Conservation (phyloP, 1,140 invertebrate species). For the Drosophila pectinifera region DNA sequence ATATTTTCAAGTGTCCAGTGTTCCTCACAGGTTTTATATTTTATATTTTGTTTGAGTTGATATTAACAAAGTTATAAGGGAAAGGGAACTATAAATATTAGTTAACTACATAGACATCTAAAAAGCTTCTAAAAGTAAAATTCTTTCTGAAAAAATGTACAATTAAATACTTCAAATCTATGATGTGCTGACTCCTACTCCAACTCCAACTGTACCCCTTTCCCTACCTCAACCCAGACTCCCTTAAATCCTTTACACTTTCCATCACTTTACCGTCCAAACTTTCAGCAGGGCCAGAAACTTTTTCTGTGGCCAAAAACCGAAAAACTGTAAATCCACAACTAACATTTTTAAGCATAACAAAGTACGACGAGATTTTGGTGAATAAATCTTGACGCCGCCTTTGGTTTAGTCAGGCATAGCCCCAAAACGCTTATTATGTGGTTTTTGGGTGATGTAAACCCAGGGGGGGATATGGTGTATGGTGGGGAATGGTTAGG, state of each 20-base stretch:
- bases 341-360: conserved; percentile 77
- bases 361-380: conserved; percentile 71
- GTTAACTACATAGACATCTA: neutral
- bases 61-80: too few species aligned
- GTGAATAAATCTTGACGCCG: conserved; percentile 70
- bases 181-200: too few species aligned
- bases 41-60: neutral
- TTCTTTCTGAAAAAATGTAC: too few species aligned
- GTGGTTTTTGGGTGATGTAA: conserved; percentile 1
- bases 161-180: neutral
- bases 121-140: too few species aligned
- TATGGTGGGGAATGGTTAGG: neutral
- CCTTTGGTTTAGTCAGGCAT: conserved; percentile 72
- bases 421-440: conserved; percentile 60
- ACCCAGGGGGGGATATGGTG: neutral
- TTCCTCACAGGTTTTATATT: neutral
- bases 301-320: conserved; percentile 52
- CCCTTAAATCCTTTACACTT: conserved; percentile 8
- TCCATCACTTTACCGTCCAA: conserved; percentile 25
- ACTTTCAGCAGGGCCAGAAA: conserved; percentile 41
- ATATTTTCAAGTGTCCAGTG: too few species aligned
- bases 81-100: neutral
- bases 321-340: conserved; percentile 67
- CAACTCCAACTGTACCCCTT: neutral
- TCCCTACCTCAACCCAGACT: neutral